phyloP scores from a whole-genome alignment of 2,797 vertebrate species.

The Halcyon leucocephala region DNA sequence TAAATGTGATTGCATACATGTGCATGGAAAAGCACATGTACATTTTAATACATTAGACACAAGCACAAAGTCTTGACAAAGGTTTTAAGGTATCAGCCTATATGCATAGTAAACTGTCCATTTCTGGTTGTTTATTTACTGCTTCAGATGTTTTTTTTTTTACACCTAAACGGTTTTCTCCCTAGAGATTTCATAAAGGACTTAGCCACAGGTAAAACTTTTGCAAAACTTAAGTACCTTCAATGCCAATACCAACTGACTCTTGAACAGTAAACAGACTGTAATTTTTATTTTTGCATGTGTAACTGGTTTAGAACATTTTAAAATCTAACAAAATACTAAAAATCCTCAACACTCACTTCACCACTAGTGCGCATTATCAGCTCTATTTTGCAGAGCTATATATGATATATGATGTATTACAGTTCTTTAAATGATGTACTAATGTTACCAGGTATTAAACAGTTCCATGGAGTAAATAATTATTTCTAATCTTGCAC shows the following conservation, averaged over 20 bases:
- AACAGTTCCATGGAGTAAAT: not conserved
- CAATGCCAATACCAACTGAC: not conserved
- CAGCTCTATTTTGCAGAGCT: not conserved
- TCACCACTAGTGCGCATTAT: not conserved
- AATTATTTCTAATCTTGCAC: conserved; percentile 35
- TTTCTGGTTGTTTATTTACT: not conserved
- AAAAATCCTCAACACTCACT: not conserved
- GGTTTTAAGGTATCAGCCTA: not conserved
- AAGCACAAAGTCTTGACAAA: not conserved
- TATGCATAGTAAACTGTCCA: not conserved
- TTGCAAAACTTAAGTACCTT: not conserved
- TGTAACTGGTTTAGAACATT: conserved; percentile 10
- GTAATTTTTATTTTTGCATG: not conserved
- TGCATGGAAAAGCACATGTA: not conserved
- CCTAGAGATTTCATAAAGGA: not conserved
- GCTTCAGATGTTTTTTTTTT: not conserved
- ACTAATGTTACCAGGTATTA: not conserved
- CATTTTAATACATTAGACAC: not conserved
- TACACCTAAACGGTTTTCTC: not conserved
- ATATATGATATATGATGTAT: not conserved
- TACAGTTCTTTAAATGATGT: not conserved
- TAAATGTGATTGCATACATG: too few relatives aligned
- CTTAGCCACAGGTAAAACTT: not conserved
- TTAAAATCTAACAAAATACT: not conserved
- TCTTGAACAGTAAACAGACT: not conserved